These are phyloP conservation scores for Rhorus exstirpatorius DNA, from an alignment of 2,888 invertebrate species.

Conservation along the genomic window DNA sequence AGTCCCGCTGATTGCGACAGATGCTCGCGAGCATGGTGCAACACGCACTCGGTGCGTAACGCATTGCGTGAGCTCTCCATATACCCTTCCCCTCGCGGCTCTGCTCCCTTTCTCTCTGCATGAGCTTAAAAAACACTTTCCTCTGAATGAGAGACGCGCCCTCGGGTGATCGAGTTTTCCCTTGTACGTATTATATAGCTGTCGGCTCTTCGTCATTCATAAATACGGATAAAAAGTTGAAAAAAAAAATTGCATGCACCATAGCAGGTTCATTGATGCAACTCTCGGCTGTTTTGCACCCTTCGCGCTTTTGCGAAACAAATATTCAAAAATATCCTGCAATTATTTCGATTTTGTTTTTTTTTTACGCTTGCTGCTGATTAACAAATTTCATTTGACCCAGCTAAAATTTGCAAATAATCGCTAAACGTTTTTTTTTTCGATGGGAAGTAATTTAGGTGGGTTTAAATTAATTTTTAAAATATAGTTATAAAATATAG, in stretches of 20 bases:
- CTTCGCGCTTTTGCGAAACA: no score
- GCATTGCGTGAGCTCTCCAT: slow-evolving; percentile 55
- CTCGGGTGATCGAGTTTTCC: slow-evolving; percentile 37
- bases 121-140: slow-evolving; percentile 51
- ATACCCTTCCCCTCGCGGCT: slow-evolving; percentile 31
- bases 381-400: no score
- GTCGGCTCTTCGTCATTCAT: slow-evolving; percentile 41
- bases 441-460: no score
- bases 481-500: no score
- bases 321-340: no score
- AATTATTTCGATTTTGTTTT: no score
- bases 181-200: slow-evolving; percentile 13
- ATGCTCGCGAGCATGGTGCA: slow-evolving; percentile 74
- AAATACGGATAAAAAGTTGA: neutral
- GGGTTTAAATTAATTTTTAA: no score
- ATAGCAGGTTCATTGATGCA: slow-evolving; percentile 3
- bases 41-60: slow-evolving; percentile 33
- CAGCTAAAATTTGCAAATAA: no score
- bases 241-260: slow-evolving; percentile 25
- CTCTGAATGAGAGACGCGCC: slow-evolving; percentile 28
- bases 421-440: no score
- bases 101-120: slow-evolving; percentile 16
- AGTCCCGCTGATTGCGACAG: slow-evolving; percentile 82
- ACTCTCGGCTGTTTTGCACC: neutral
- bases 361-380: no score